phyloP scores from a whole-genome alignment of 2,113 vertebrate genomes.

The Catagonus wagneri region DNA sequence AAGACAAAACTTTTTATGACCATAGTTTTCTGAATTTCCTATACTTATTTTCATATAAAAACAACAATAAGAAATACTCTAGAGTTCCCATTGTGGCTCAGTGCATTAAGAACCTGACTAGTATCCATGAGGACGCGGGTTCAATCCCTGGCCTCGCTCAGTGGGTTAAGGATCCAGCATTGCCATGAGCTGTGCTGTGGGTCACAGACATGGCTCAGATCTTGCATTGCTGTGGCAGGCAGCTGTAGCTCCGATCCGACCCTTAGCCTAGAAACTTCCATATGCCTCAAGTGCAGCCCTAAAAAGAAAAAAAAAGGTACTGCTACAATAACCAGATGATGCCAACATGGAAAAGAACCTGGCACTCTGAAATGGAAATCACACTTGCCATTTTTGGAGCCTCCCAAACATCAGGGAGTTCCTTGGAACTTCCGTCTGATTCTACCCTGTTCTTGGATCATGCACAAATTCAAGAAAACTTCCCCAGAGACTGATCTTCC shows the following conservation, averaged over 20 bases:
- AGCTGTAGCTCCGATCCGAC: too few species aligned
- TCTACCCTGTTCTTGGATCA: background rate
- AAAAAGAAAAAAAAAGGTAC: background rate
- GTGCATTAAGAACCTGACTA: too few species aligned
- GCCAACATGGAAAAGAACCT: background rate
- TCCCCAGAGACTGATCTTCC: background rate
- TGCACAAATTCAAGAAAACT: background rate
- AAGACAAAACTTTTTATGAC: constrained; percentile 45
- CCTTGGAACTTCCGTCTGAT: background rate
- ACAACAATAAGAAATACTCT: constrained; percentile 18
- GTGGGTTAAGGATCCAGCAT: too few species aligned
- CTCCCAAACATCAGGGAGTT: background rate
- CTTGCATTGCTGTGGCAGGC: too few species aligned
- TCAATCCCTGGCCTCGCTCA: too few species aligned
- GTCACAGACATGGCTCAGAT: too few species aligned
- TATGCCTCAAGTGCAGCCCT: too few species aligned
- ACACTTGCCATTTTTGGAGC: background rate
- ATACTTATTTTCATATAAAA: constrained; percentile 49
- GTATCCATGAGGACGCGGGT: too few species aligned
- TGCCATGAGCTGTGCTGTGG: too few species aligned
- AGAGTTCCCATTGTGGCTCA: background rate
- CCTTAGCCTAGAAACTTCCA: too few species aligned
- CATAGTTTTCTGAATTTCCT: constrained; percentile 42
- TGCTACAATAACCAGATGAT: background rate
- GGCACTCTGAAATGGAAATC: background rate